Evolutionary conservation across 2,113 vertebrate species (phyloP).

Genomic region (Lophochroa leadbeateri): DNA sequence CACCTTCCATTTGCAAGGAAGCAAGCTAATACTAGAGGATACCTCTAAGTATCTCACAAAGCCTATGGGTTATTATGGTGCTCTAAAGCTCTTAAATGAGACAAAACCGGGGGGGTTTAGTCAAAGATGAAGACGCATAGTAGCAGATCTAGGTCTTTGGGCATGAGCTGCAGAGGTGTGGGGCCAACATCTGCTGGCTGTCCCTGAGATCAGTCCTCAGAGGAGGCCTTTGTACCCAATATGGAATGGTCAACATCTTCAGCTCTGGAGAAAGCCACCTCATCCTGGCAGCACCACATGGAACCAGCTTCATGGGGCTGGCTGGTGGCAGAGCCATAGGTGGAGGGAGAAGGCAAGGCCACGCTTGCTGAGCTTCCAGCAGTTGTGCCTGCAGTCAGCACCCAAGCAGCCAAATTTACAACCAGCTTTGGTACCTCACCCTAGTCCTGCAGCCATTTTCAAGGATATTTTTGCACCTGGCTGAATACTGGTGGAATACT

Average conservation of each 20-base stretch:
- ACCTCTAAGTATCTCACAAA: not conserved
- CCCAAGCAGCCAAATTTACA: rapidly evolving
- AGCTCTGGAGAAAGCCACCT: not conserved
- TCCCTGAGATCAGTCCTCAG: too few relatives aligned
- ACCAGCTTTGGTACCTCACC: not conserved
- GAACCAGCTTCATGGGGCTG: not conserved
- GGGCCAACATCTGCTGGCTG: not conserved
- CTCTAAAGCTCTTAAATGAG: not conserved
- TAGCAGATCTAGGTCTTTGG: not conserved
- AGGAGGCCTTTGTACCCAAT: rapidly evolving
- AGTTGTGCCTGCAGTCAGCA: rapidly evolving
- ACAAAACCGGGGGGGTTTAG: not conserved
- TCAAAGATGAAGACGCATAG: not conserved
- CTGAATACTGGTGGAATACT: rapidly evolving
- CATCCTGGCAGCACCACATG: not conserved
- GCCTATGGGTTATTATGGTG: rapidly evolving
- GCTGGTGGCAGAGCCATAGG: rapidly evolving
- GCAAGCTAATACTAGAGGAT: not conserved
- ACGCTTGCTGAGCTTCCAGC: not conserved
- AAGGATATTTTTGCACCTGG: not conserved
- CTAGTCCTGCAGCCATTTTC: rapidly evolving
- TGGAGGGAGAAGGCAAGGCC: rapidly evolving
- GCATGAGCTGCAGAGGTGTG: not conserved
- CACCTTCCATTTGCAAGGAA: not conserved
- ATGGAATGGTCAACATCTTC: not conserved